These are phyloP conservation scores for Deilephila porcellus DNA, from an alignment of 2,888 invertebrate genomes.

Conservation along the genomic window DNA sequence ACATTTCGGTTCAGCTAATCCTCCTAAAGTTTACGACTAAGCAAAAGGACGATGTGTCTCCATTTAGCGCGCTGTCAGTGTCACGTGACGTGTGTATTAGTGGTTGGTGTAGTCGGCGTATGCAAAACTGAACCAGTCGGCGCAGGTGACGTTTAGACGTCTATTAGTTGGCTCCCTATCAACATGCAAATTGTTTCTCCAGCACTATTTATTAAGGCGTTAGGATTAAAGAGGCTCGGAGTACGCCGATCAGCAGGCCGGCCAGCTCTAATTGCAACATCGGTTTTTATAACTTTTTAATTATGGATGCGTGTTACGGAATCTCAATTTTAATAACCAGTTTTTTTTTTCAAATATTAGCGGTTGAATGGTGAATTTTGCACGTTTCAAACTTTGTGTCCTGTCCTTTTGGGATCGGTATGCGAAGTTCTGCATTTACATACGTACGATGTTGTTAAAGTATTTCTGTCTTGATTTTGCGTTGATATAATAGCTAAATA, in stretches of 20 bases:
- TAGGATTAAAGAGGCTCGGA: conserved; percentile 53
- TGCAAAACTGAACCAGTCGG: conserved; percentile 71
- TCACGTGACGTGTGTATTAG: conserved; percentile 61
- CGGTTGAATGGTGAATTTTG: neutral
- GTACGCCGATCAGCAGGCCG: conserved; percentile 27
- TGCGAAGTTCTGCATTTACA: neutral
- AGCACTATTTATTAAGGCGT: conserved; percentile 54
- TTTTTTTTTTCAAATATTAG: conserved; percentile 29
- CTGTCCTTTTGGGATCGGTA: neutral
- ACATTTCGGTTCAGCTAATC: neutral
- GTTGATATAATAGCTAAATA: too few species aligned
- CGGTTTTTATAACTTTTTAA: conserved; percentile 34
- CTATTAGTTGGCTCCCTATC: conserved; percentile 68
- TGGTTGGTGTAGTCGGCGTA: conserved; percentile 70
- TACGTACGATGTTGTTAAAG: neutral
- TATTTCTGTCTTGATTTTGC: neutral
- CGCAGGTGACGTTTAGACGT: conserved; percentile 70
- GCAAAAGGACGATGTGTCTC: conserved; percentile 37
- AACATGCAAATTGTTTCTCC: conserved; percentile 71
- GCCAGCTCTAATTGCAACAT: conserved; percentile 36
- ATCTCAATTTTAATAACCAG: conserved; percentile 37
- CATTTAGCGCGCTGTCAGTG: conserved; percentile 50
- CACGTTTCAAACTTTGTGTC: conserved; percentile 5
- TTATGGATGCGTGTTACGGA: conserved; percentile 27
- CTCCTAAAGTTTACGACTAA: neutral